These are phyloP conservation scores for Cepaea nemoralis DNA, from an alignment of 1,140 invertebrate genomes.

Conservation along the genomic window DNA sequence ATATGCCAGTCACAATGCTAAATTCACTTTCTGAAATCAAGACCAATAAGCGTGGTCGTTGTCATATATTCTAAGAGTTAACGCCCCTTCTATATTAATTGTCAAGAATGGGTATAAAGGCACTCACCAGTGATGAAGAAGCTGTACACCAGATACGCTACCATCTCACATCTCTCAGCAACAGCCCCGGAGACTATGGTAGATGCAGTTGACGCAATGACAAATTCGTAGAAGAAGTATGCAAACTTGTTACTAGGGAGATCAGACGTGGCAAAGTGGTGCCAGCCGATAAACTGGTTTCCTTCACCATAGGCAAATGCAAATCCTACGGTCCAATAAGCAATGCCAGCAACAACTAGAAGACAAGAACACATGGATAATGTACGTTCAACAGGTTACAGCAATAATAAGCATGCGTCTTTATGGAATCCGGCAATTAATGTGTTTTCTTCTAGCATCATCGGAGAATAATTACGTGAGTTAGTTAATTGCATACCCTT, in stretches of 20 bases:
- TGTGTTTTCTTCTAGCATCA: background rate
- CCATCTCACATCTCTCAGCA: constrained; percentile 76
- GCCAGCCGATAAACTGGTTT: constrained; percentile 64
- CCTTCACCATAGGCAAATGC: constrained; percentile 74
- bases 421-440: too few relatives aligned
- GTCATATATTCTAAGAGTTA: too few relatives aligned
- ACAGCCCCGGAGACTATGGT: constrained; percentile 76
- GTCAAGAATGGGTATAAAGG: too few relatives aligned
- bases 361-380: constrained; percentile 36
- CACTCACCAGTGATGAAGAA: too few relatives aligned
- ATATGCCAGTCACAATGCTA: too few relatives aligned
- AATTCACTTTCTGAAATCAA: too few relatives aligned
- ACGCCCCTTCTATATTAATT: too few relatives aligned
- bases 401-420: too few relatives aligned
- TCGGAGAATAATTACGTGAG: background rate
- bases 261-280: constrained; percentile 48
- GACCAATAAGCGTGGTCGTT: too few relatives aligned
- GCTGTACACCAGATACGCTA: constrained; percentile 75
- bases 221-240: constrained; percentile 65
- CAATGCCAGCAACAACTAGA: constrained; percentile 74
- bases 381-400: too few relatives aligned
- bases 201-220: constrained; percentile 67
- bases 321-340: constrained; percentile 76
- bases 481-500: too few relatives aligned
- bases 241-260: constrained; percentile 51